phyloP scores from a whole-genome alignment of 2,113 vertebrate species.

The Corydoras maculifer region DNA sequence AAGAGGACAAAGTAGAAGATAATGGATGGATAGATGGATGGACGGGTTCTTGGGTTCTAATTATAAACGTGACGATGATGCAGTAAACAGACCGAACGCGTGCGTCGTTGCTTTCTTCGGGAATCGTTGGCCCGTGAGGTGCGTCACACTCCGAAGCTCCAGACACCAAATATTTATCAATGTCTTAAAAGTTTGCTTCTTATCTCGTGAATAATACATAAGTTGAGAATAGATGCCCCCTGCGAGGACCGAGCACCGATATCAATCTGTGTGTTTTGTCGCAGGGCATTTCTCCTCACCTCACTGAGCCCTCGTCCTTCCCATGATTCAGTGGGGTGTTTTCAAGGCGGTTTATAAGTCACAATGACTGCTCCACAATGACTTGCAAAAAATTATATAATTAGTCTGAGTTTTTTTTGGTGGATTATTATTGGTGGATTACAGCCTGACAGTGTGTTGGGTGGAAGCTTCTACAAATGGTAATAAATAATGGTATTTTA shows the following conservation, averaged over 20 bases:
- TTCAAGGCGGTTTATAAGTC: not conserved
- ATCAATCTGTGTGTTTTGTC: not conserved
- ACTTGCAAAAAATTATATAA: too few species aligned
- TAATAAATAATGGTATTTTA: too few species aligned
- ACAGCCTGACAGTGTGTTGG: too few species aligned
- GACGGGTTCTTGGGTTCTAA: too few species aligned
- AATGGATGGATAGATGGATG: too few species aligned
- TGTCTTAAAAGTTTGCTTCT: not conserved
- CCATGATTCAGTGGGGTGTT: not conserved
- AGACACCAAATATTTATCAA: not conserved
- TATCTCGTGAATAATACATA: not conserved
- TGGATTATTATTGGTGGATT: too few species aligned
- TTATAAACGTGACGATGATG: not conserved
- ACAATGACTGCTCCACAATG: not conserved
- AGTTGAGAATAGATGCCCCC: not conserved
- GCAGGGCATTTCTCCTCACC: not conserved
- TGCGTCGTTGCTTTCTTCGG: not conserved
- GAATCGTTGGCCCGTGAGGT: not conserved
- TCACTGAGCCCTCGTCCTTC: not conserved
- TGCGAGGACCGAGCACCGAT: not conserved
- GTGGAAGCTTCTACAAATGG: too few species aligned
- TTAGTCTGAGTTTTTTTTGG: too few species aligned
- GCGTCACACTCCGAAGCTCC: not conserved
- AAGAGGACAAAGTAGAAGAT: too few species aligned
- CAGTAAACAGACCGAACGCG: not conserved